Conservation (phyloP, 53 echinoderm and acorn worm species). For the Crossaster papposus region DNA sequence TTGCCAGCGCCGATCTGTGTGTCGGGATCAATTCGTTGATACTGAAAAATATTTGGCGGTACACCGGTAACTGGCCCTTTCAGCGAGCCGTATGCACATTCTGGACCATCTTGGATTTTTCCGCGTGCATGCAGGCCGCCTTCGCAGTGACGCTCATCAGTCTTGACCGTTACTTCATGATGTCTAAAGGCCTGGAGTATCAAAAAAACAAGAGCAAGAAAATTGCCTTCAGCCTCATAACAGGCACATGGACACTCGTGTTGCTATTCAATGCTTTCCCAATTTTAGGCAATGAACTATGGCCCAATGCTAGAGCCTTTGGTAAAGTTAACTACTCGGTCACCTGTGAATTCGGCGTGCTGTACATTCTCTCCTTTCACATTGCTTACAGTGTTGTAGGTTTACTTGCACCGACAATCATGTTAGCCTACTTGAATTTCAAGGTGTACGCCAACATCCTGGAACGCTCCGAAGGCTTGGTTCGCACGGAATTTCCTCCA, state of each 20-base stretch:
- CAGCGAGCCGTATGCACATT: constrained; percentile 11
- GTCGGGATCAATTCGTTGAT: constrained; percentile 44
- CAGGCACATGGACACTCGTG: constrained; percentile 9
- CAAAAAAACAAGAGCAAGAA: constrained; percentile 8
- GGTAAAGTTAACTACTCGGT: constrained; percentile 20
- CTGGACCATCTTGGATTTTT: constrained; percentile 37
- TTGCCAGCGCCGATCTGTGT: constrained; percentile 43
- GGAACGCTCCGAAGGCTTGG: neutral
- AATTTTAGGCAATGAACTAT: constrained; percentile 15
- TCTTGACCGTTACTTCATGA: constrained; percentile 43
- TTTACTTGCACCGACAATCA: constrained; percentile 12
- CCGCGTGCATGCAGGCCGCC: constrained; percentile 22
- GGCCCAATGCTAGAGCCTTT: neutral
- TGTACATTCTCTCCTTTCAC: constrained; percentile 41
- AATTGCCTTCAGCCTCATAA: neutral
- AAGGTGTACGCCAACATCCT: constrained; percentile 41
- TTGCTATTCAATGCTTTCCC: constrained; percentile 28
- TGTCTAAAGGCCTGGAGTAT: constrained; percentile 20
- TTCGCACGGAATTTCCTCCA: neutral
- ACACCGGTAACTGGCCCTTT: constrained; percentile 55
- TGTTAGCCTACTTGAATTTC: constrained; percentile 35
- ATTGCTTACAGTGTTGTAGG: constrained; percentile 9
- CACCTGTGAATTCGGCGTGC: constrained; percentile 39
- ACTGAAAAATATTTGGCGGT: constrained; percentile 45
- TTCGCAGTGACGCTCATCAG: constrained; percentile 40